Evolutionary conservation across 2,888 invertebrate genomes (phyloP).

Genomic region (Aphidoletes aphidimyza): DNA sequence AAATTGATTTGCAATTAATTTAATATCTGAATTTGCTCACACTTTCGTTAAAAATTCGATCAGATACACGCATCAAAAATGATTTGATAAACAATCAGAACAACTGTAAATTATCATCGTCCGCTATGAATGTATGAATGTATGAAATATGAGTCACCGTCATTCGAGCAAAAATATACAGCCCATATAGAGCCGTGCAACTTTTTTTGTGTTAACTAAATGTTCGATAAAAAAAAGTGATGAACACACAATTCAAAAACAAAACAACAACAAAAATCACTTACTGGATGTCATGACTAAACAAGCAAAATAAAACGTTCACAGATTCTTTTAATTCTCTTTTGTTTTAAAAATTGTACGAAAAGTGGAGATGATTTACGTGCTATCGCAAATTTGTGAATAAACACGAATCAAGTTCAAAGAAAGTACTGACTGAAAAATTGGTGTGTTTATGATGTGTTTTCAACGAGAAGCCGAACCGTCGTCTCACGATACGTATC

Average conservation of each 20-base stretch:
- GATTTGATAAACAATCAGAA: neutral
- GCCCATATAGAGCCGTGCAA: neutral
- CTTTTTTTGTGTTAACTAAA: neutral
- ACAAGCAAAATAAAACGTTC: neutral
- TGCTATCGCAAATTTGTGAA: neutral
- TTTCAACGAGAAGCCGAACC: slow-evolving; percentile 3
- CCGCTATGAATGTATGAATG: no score
- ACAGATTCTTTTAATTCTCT: no score
- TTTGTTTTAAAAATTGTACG: neutral
- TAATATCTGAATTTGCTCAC: no score
- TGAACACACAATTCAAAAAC: neutral
- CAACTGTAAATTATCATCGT: neutral
- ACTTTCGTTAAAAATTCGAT: no score
- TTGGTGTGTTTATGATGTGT: slow-evolving; percentile 38
- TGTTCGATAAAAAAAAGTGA: neutral
- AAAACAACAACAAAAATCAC: no score
- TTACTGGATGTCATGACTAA: slow-evolving; percentile 27
- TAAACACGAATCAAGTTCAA: neutral
- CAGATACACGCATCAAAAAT: no score
- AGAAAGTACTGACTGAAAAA: neutral
- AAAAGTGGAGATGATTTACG: neutral
- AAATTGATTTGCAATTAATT: no score
- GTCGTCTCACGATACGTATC: neutral
- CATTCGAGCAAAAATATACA: neutral
- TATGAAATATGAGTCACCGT: slow-evolving; percentile 30